These are phyloP conservation scores for Lanius collurio DNA, from an alignment of 2,113 vertebrate species.

Conservation along the genomic window DNA sequence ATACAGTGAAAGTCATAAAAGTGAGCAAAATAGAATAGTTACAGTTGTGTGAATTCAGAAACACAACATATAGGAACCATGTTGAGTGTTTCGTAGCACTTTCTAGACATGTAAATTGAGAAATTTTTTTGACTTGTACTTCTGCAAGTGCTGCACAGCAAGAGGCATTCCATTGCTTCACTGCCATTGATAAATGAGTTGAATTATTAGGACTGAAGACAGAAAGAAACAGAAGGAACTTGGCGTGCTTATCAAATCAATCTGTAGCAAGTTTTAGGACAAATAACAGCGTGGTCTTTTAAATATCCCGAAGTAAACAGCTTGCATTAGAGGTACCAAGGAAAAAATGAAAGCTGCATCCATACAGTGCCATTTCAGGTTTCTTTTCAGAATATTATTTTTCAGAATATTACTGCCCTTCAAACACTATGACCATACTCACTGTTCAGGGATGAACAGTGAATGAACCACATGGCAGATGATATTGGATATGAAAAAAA, in stretches of 20 bases:
- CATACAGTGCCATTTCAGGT: background rate
- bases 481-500: background rate
- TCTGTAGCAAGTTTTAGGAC: slow-evolving; percentile 27
- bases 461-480: background rate
- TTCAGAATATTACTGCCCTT: background rate
- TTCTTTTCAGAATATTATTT: background rate
- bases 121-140: background rate
- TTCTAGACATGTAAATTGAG: background rate
- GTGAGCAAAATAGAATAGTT: background rate
- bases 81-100: background rate
- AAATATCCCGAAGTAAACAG: slow-evolving; percentile 24
- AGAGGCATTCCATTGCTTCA: slow-evolving; percentile 1
- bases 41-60: background rate
- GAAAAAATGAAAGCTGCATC: background rate
- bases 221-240: background rate
- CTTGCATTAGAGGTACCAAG: background rate
- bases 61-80: background rate
- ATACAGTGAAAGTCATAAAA: background rate
- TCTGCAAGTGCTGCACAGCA: background rate
- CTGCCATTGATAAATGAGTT: background rate
- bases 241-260: slow-evolving; percentile 12
- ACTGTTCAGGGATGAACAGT: background rate
- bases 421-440: background rate
- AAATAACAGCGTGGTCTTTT: slow-evolving; percentile 13
- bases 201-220: slow-evolving; percentile 27